Evolutionary conservation across 2,797 vertebrate genomes (phyloP).

Genomic region (Rhinoraja longicauda): DNA sequence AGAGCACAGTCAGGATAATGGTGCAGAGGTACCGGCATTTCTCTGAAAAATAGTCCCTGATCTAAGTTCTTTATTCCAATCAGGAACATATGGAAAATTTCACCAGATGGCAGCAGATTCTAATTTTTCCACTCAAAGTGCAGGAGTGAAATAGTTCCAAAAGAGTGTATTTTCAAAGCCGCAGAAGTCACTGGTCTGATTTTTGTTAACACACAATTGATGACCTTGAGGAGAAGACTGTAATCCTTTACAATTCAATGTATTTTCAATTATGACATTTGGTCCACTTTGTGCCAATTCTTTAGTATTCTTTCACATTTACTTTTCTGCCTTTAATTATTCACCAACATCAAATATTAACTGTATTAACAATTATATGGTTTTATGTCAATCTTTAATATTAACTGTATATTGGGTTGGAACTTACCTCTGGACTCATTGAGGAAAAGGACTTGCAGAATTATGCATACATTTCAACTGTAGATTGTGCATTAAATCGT

Average conservation of each 20-base stretch:
- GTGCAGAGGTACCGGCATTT: too few relatives aligned
- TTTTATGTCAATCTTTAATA: too few relatives aligned
- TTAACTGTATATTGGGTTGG: neutral
- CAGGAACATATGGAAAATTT: neutral
- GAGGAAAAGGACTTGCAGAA: neutral
- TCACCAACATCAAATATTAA: neutral
- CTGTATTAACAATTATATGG: neutral
- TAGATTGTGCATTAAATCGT: neutral
- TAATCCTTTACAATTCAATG: neutral
- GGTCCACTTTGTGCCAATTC: neutral
- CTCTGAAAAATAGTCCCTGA: neutral
- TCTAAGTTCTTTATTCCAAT: neutral
- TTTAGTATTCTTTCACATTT: neutral
- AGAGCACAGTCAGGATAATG: too few relatives aligned
- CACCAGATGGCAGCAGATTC: slow-evolving; percentile 26
- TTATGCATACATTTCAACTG: slow-evolving; percentile 4
- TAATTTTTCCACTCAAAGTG: neutral
- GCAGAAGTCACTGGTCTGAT: neutral
- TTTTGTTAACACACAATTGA: neutral
- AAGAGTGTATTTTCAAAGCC: too few relatives aligned
- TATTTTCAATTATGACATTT: neutral
- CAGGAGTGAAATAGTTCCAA: too few relatives aligned
- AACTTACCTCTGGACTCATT: neutral
- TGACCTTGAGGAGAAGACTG: neutral
- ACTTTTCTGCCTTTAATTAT: neutral